Evolutionary conservation across 2,888 invertebrate species (phyloP).

Genomic region (Acleris emargana): DNA sequence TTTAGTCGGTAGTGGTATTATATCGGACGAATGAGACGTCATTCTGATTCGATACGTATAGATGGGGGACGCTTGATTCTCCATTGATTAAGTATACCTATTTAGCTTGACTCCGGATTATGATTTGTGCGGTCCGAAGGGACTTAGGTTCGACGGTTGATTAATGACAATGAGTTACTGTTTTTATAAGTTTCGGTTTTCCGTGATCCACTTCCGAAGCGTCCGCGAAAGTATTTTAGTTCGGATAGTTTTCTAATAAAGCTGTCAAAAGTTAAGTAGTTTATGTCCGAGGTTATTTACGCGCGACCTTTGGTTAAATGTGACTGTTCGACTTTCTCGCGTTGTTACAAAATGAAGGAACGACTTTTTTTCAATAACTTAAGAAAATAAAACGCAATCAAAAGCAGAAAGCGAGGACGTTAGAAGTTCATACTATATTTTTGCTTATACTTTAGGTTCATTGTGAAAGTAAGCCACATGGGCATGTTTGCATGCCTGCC

Average conservation of each 20-base stretch:
- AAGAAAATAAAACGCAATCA: too few species aligned
- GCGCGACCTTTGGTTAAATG: slow-evolving; percentile 29
- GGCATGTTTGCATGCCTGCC: too few species aligned
- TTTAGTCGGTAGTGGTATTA: slow-evolving; percentile 62
- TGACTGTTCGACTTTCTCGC: slow-evolving; percentile 27
- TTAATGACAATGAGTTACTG: slow-evolving; percentile 32
- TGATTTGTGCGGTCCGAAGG: slow-evolving; percentile 27
- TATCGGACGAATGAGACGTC: slow-evolving; percentile 81
- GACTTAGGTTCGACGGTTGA: slow-evolving; percentile 18
- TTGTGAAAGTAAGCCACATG: too few species aligned
- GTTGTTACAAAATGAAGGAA: slow-evolving; percentile 1
- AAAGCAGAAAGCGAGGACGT: too few species aligned
- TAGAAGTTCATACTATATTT: too few species aligned
- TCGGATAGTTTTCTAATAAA: slow-evolving; percentile 36
- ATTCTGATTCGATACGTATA: slow-evolving; percentile 77
- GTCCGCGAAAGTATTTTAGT: slow-evolving; percentile 34
- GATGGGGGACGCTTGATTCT: slow-evolving; percentile 69
- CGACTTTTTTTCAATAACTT: too few species aligned
- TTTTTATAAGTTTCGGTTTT: slow-evolving; percentile 22
- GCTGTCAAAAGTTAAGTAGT: slow-evolving; percentile 34
- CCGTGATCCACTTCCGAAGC: slow-evolving; percentile 13
- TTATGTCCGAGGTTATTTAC: slow-evolving; percentile 31
- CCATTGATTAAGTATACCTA: slow-evolving; percentile 76
- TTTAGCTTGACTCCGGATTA: slow-evolving; percentile 57
- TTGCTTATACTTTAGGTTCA: too few species aligned